Evolutionary conservation across 2,113 vertebrate genomes (phyloP).

Genomic region (Gambusia holbrooki): DNA sequence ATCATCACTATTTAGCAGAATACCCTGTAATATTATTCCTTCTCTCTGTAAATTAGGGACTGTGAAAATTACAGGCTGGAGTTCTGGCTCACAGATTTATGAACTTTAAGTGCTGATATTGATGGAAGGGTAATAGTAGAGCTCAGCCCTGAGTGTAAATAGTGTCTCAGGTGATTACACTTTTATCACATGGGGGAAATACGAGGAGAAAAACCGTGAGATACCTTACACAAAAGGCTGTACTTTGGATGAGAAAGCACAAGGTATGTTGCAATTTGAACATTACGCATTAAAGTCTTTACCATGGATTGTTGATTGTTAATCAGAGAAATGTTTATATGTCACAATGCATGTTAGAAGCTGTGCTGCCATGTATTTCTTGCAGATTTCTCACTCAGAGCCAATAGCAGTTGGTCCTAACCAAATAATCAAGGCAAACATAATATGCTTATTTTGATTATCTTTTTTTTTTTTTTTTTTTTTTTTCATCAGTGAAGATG

Average conservation of each 20-base stretch:
- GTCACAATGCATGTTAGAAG: not conserved
- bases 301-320: not conserved
- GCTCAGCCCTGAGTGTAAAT: constrained; percentile 77
- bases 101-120: constrained; percentile 79
- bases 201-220: constrained; percentile 36
- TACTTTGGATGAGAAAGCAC: constrained; percentile 12
- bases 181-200: constrained; percentile 55
- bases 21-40: constrained; percentile 77
- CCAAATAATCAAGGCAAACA: not conserved
- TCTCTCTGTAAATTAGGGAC: constrained; percentile 76
- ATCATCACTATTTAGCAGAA: constrained; percentile 75
- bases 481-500: no score
- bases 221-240: constrained; percentile 12
- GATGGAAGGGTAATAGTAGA: constrained; percentile 79
- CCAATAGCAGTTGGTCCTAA: not conserved
- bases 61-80: constrained; percentile 77
- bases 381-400: not conserved
- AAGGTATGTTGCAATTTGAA: constrained; percentile 3
- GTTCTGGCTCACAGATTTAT: constrained; percentile 66
- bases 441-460: not conserved
- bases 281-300: not conserved
- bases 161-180: constrained; percentile 77
- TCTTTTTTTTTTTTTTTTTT: no score
- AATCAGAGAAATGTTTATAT: not conserved
- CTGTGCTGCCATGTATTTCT: not conserved